Base-by-base conservation (phyloP, 2,888 invertebrate species). In the Tromatobia lineatoria region DNA sequence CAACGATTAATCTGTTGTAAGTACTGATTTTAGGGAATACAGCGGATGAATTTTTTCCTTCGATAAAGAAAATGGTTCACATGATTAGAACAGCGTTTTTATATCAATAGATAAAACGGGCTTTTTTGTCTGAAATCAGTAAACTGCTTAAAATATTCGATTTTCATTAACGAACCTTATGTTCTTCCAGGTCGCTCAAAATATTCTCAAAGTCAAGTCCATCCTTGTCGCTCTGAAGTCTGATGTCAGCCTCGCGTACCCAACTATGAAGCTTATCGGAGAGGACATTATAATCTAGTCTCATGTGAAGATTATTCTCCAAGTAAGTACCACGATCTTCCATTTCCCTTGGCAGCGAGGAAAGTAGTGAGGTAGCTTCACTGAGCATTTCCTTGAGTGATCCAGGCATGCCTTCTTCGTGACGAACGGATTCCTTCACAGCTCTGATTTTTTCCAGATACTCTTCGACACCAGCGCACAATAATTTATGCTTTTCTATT, bases 151-250 rank as follows among this genome's bases (percentile, higher is more conserved):
- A 11, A 15, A 25, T 15, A 57, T 61, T 25, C 4, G 29, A 47
- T 47, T 34, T n/a, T 59, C 15, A 70, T 15, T 15, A 67, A 76
- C 85, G 79, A 88, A 95, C 95, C 94, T 97, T 98, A 91, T 98
- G 98, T 89, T 98, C 97, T 91, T 98, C 97, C 29, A 99, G 94
- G 90, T 98, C 97, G 8, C 96, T 95, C 67, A 96, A 95, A 10
- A 98, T 96, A 88, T 97, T 97, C 89, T 97, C 97, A 91, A 98
- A 98, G 92, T 99, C 97, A 7, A 98, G 96, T 15, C 98, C 98
- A 86, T 97, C 97, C 90, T 97, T 97, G 85, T 96, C 96, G 90
- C 96, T 96, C 85, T 96, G 96, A 25, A 98, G 93, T 59, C 97
- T 96, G 69, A 96, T 95, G 88, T 97, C 96, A 0, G 98, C 98